Percentiles rank a stretch among this genome's conserved stretches.
These are phyloP conservation scores for Leptinotarsa juncta DNA, from an alignment of 2,888 invertebrate species.

Conservation along the genomic window DNA sequence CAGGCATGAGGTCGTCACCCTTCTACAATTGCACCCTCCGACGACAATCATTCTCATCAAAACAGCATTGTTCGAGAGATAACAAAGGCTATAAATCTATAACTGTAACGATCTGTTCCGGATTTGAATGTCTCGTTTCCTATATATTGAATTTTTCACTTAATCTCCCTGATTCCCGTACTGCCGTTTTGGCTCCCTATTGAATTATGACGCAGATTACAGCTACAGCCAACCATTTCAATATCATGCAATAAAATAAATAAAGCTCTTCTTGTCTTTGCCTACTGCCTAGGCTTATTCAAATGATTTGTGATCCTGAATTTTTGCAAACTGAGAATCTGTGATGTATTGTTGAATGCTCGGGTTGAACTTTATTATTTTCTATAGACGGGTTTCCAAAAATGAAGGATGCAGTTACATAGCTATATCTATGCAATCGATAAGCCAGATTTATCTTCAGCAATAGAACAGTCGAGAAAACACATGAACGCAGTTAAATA, in stretches of 20 bases:
- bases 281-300: slow-evolving; percentile 30
- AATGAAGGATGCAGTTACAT: too few species aligned
- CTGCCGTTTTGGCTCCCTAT: slow-evolving; percentile 28
- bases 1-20: slow-evolving; percentile 28
- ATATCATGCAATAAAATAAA: slow-evolving; percentile 43
- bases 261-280: slow-evolving; percentile 30
- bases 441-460: too few species aligned
- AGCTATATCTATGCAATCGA: too few species aligned
- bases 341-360: not conserved
- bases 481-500: too few species aligned
- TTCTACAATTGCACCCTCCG: slow-evolving; percentile 47
- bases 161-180: slow-evolving; percentile 40
- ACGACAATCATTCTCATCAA: slow-evolving; percentile 50
- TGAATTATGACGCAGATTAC: slow-evolving; percentile 45
- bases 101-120: slow-evolving; percentile 60
- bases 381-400: too few species aligned
- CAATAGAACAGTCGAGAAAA: too few species aligned
- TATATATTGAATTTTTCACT: slow-evolving; percentile 58
- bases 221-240: slow-evolving; percentile 33
- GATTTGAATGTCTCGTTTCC: slow-evolving; percentile 56
- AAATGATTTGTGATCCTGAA: slow-evolving; percentile 35
- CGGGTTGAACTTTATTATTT: too few species aligned
- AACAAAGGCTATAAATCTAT: slow-evolving; percentile 60
- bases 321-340: not conserved
- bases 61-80: slow-evolving; percentile 56